Percentiles rank a stretch among this genome's conserved stretches.
These are phyloP conservation scores for Lysiphlebus fabarum DNA, from an alignment of 1,140 invertebrate genomes.

Conservation along the genomic window DNA sequence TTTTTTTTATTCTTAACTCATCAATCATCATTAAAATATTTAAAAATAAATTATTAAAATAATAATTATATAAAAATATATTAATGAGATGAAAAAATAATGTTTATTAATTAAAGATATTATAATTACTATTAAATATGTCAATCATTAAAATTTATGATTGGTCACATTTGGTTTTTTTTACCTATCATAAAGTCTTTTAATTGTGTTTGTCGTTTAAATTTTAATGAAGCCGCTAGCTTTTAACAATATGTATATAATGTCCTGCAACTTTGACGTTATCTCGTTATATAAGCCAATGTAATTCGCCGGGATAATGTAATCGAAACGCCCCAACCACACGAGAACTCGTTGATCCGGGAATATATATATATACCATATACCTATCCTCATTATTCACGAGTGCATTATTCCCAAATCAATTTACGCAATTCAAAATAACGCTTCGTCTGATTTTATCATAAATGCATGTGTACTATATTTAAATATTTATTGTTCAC, in stretches of 20 bases:
- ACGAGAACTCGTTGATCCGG: conserved; percentile 6
- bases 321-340: conserved; percentile 11
- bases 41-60: too few relatives aligned
- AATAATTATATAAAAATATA: too few relatives aligned
- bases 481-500: too few relatives aligned
- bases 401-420: conserved; percentile 12
- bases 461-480: too few relatives aligned
- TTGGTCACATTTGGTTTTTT: neutral
- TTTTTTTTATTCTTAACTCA: too few relatives aligned
- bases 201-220: conserved; percentile 7
- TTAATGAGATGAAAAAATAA: too few relatives aligned
- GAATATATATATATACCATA: neutral
- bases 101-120: too few relatives aligned
- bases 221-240: conserved; percentile 11
- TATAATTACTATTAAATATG: too few relatives aligned
- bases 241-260: too few relatives aligned
- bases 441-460: conserved; percentile 8
- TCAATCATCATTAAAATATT: too few relatives aligned
- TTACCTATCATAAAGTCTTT: neutral
- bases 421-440: conserved; percentile 9
- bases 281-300: conserved; percentile 11
- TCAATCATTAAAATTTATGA: conserved; percentile 9
- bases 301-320: conserved; percentile 15
- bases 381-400: conserved; percentile 7
- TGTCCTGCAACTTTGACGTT: conserved; percentile 10